Conservation (phyloP, 1,140 invertebrate genomes). For the Epicauta chinensis region DNA sequence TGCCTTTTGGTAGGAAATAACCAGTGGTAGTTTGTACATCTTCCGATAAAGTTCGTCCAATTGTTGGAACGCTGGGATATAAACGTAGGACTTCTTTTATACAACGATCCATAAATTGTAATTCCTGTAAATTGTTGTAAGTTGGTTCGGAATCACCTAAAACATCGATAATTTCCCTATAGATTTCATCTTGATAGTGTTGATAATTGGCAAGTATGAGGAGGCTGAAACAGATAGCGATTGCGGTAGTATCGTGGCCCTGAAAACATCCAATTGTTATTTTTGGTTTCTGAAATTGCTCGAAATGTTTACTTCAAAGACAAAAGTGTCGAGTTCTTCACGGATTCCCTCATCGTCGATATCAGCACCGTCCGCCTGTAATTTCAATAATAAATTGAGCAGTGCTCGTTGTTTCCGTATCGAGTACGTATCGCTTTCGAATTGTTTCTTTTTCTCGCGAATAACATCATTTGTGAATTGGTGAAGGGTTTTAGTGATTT, state of each 20-base stretch:
- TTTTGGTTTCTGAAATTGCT: too few relatives aligned
- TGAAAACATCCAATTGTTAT: too few relatives aligned
- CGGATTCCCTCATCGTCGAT: slow-evolving; percentile 60
- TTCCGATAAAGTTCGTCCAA: slow-evolving; percentile 49
- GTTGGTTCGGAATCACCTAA: slow-evolving; percentile 48
- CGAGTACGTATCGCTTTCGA: neutral
- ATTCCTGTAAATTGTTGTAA: slow-evolving; percentile 51
- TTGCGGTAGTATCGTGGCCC: slow-evolving; percentile 43
- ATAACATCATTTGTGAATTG: slow-evolving; percentile 50
- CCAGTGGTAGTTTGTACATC: slow-evolving; percentile 40
- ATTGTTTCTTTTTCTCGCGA: slow-evolving; percentile 1
- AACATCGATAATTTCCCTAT: slow-evolving; percentile 54
- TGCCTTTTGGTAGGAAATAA: slow-evolving; percentile 16
- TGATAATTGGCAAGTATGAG: slow-evolving; percentile 39
- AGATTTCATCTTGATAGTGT: slow-evolving; percentile 23
- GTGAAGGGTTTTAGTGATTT: slow-evolving; percentile 52
- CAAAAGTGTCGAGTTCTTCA: slow-evolving; percentile 78
- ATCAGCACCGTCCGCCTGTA: slow-evolving; percentile 46
- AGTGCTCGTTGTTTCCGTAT: slow-evolving; percentile 61
- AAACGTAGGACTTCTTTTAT: slow-evolving; percentile 57
- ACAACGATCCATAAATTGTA: slow-evolving; percentile 60
- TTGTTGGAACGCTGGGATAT: slow-evolving; percentile 61
- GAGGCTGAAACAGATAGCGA: slow-evolving; percentile 39
- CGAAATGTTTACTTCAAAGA: slow-evolving; percentile 55
- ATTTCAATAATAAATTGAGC: slow-evolving; percentile 67